Conservation (phyloP, 2,113 vertebrate species). For the Sclerurus mexicanus region DNA sequence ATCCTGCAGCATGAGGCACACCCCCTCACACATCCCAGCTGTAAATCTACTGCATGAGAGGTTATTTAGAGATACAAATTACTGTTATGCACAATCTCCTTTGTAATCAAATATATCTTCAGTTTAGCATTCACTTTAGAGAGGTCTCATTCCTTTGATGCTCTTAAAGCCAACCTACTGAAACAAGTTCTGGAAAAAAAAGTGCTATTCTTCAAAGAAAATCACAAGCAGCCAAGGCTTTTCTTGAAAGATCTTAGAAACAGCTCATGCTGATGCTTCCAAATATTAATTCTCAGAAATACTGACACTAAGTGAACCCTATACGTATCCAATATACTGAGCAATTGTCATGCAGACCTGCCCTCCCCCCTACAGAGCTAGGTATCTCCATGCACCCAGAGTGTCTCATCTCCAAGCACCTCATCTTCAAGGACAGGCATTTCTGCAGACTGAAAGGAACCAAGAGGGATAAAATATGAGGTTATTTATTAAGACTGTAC, state of each 20-base stretch:
- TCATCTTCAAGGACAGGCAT: background rate
- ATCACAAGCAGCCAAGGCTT: background rate
- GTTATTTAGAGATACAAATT: conserved; percentile 58
- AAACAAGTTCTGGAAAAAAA: conserved; percentile 23
- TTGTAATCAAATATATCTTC: conserved; percentile 59
- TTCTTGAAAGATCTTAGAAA: conserved; percentile 13
- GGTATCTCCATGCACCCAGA: background rate
- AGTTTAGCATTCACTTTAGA: conserved; percentile 37
- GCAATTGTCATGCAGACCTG: background rate
- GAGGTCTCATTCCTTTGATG: conserved; percentile 26
- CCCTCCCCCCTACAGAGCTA: background rate
- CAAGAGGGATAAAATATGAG: background rate
- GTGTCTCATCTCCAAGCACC: background rate
- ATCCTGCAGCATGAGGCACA: background rate
- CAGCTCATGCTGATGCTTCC: background rate
- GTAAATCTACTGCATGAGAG: conserved; percentile 38
- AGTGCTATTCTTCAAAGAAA: background rate
- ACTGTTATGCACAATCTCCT: conserved; percentile 36
- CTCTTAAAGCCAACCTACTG: conserved; percentile 48
- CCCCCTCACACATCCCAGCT: background rate
- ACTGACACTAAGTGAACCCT: background rate
- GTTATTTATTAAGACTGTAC: background rate
- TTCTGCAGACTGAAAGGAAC: background rate
- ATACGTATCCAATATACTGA: background rate
- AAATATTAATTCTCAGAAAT: background rate